phyloP scores from a whole-genome alignment of 2,113 vertebrate species.

The Cavia porcellus region DNA sequence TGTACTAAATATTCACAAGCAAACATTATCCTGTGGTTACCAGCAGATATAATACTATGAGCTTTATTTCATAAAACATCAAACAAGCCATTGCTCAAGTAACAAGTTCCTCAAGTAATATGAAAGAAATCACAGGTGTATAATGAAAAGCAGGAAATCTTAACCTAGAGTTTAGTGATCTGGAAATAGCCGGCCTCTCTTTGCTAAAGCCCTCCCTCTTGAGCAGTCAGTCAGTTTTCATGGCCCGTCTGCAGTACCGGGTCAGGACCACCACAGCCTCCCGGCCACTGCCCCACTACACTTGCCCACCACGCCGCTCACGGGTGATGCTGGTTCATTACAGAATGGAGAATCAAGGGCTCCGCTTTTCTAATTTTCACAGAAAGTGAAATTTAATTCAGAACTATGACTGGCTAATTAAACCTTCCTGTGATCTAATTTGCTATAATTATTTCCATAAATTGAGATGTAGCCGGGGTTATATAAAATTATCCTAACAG shows the following conservation, averaged over 20 bases:
- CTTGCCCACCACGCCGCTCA: conserved; percentile 37
- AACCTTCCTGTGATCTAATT: conserved; percentile 89
- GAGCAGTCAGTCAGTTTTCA: background rate
- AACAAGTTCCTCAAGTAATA: conserved; percentile 25
- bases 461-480: conserved; percentile 88
- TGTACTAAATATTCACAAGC: background rate
- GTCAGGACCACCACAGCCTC: background rate
- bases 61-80: background rate
- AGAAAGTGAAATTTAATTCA: conserved; percentile 90
- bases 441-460: conserved; percentile 90
- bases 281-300: conserved; percentile 6
- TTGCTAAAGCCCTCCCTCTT: background rate
- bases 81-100: background rate
- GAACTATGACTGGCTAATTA: conserved; percentile 89
- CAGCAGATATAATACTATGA: background rate
- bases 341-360: conserved; percentile 82
- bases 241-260: background rate
- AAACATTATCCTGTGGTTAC: background rate
- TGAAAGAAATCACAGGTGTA: background rate
- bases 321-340: conserved; percentile 81
- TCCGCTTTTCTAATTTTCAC: conserved; percentile 88
- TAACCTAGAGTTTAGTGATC: background rate
- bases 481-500: conserved; percentile 87
- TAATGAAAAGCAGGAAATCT: background rate
- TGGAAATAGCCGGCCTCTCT: background rate